Percentiles rank a stretch among this genome's conserved stretches.
phyloP scores from a whole-genome alignment of 2,888 invertebrate genomes.

The Cryptus armator region DNA sequence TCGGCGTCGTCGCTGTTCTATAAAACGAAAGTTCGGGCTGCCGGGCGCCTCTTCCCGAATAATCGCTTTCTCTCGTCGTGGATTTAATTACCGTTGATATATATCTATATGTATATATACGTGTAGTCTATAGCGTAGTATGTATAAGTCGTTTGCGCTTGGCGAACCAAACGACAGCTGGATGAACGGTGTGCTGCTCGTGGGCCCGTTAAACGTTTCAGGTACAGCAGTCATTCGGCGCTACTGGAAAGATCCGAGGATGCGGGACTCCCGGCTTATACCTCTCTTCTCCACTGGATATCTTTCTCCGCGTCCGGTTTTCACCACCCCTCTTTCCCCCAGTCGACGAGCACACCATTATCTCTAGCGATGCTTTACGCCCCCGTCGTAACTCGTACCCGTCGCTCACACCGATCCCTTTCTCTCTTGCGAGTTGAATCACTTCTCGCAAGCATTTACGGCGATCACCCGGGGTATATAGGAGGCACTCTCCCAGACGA shows the following conservation, averaged over 20 bases:
- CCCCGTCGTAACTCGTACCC: constrained; percentile 43
- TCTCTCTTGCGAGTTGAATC: constrained; percentile 26
- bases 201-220: constrained; percentile 28
- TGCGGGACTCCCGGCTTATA: neutral
- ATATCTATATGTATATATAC: neutral
- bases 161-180: constrained; percentile 8
- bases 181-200: constrained; percentile 4
- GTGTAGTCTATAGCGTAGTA: neutral
- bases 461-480: constrained; percentile 2
- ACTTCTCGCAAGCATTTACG: constrained; percentile 45
- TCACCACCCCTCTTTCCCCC: neutral
- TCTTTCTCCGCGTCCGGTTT: constrained; percentile 31
- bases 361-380: constrained; percentile 48
- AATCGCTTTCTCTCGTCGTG: neutral
- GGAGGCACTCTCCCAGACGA: neutral
- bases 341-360: constrained; percentile 13
- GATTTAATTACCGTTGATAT: constrained; percentile 19
- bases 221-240: neutral
- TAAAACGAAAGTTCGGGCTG: neutral
- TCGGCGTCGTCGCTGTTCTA: neutral
- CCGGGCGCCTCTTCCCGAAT: neutral
- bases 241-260: constrained; percentile 27
- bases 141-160: constrained; percentile 14
- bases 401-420: constrained; percentile 30
- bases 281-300: constrained; percentile 15